Evolutionary conservation across 2,888 invertebrate species (phyloP).

Genomic region (Scaptomyza reducta): DNA sequence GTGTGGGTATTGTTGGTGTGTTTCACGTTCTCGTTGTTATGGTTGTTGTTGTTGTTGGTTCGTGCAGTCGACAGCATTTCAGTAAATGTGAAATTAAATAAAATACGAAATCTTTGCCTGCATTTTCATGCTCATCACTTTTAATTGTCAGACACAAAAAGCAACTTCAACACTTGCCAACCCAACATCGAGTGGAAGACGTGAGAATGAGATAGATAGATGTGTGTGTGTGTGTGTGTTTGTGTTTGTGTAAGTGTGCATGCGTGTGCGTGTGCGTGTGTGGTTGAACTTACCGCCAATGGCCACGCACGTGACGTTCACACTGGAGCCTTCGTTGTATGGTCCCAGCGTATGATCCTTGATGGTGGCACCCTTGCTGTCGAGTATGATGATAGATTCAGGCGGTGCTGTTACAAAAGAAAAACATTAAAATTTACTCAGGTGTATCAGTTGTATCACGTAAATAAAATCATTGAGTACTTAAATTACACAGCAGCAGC

Average conservation of each 20-base stretch:
- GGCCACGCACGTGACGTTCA: slow-evolving; percentile 93
- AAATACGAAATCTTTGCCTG: slow-evolving; percentile 73
- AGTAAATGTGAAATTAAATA: slow-evolving; percentile 75
- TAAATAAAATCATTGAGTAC: slow-evolving; percentile 1
- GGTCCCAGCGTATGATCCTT: slow-evolving; percentile 92
- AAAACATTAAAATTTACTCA: slow-evolving; percentile 22
- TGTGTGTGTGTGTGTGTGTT: slow-evolving; percentile 13
- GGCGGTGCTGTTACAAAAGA: slow-evolving; percentile 89
- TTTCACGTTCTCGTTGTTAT: background rate
- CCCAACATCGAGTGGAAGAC: slow-evolving; percentile 19
- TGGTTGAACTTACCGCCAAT: slow-evolving; percentile 89
- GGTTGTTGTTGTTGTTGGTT: slow-evolving; percentile 25
- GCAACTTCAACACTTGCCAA: slow-evolving; percentile 70
- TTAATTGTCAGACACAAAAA: slow-evolving; percentile 76
- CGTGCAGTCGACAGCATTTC: slow-evolving; percentile 73
- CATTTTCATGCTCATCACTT: slow-evolving; percentile 72
- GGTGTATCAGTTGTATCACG: background rate
- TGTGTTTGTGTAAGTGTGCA: background rate
- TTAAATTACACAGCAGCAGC: slow-evolving; percentile 1
- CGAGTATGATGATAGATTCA: slow-evolving; percentile 91
- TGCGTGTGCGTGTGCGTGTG: slow-evolving; percentile 43
- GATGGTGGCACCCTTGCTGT: slow-evolving; percentile 91
- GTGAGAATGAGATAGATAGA: background rate
- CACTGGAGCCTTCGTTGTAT: slow-evolving; percentile 92
- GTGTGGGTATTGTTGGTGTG: slow-evolving; percentile 65